Conservation (phyloP, 2,797 vertebrate genomes). For the Poecilia gillii region DNA sequence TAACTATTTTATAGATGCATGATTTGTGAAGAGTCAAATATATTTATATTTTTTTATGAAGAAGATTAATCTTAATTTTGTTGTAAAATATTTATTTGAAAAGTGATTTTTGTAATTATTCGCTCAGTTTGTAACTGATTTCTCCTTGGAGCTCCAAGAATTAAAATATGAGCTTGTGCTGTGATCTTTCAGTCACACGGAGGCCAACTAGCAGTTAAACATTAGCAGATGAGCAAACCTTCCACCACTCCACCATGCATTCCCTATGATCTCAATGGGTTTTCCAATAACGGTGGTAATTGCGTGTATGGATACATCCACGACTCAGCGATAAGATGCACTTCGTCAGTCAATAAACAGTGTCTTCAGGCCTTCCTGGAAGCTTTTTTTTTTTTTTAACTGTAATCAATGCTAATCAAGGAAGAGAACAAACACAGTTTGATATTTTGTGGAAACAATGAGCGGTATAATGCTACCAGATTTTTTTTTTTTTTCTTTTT, state of each 20-base stretch:
- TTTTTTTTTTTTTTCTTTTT: background rate
- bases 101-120: background rate
- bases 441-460: background rate
- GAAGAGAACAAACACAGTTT: background rate
- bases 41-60: background rate
- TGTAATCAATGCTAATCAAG: background rate
- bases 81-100: background rate
- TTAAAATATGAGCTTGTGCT: background rate
- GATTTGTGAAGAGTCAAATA: background rate
- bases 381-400: background rate
- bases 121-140: background rate
- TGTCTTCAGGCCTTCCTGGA: too few relatives aligned
- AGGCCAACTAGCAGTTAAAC: constrained; percentile 25
- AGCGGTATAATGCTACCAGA: background rate
- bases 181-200: background rate
- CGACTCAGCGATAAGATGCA: constrained; percentile 17
- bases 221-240: constrained; percentile 54
- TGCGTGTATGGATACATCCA: background rate
- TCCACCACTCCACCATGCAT: constrained; percentile 20
- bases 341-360: background rate
- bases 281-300: background rate
- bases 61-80: background rate
- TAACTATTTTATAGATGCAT: background rate
- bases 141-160: background rate
- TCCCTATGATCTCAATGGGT: background rate